phyloP scores from a whole-genome alignment of 2,113 vertebrate genomes.

The Herpetotheres cachinnans region DNA sequence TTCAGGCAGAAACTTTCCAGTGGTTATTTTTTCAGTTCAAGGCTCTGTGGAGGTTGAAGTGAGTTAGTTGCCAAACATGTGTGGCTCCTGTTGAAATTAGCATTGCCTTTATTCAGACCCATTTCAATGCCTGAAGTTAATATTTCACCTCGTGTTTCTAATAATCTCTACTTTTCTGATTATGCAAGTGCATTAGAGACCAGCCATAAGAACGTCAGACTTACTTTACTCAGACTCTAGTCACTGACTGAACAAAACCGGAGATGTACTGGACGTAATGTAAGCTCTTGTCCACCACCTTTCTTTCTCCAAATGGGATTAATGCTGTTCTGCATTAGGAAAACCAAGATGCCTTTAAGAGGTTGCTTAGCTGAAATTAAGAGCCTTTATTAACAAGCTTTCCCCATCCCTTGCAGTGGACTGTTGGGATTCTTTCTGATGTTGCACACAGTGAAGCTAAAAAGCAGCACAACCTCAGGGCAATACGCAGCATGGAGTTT shows the following conservation, averaged over 20 bases:
- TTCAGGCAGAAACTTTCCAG: conserved; percentile 14
- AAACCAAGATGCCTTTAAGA: not conserved
- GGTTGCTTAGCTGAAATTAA: not conserved
- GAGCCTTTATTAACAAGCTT: conserved; percentile 25
- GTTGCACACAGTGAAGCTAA: conserved; percentile 83
- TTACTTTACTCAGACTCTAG: not conserved
- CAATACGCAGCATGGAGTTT: conserved; percentile 86
- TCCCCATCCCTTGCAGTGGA: conserved; percentile 76
- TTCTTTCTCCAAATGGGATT: not conserved
- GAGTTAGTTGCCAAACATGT: not conserved
- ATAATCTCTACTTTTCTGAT: conserved; percentile 46
- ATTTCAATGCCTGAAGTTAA: conserved; percentile 24
- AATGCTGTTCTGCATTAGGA: not conserved
- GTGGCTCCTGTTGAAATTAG: conserved; percentile 1
- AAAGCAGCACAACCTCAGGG: conserved; percentile 75
- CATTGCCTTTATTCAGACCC: not conserved
- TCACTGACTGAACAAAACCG: not conserved
- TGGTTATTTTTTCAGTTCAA: not conserved
- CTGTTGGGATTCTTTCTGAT: conserved; percentile 88
- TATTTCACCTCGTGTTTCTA: conserved; percentile 23
- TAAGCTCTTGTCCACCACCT: not conserved
- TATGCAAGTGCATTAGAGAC: conserved; percentile 12
- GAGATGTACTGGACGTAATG: not conserved
- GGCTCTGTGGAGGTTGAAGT: not conserved
- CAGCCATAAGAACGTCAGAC: not conserved